A percentile compares a stretch with the other conserved stretches of the same genome.
These are phyloP conservation scores for rat (Rattus norvegicus) DNA, from an alignment of 2,113 vertebrate genomes.

Conservation along the genomic window DNA sequence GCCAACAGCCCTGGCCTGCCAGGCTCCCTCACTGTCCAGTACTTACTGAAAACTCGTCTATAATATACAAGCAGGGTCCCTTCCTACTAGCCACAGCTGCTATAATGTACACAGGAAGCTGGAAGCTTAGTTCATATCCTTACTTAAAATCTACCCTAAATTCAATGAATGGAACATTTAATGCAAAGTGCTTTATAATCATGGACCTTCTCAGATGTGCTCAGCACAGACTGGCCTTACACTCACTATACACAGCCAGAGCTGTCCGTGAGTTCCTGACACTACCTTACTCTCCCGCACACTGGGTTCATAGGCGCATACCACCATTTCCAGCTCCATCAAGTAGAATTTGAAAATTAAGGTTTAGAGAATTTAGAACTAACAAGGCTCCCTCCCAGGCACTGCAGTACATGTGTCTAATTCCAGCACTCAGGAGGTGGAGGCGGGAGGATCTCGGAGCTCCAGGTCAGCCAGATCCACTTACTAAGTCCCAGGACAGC, in stretches of 20 bases:
- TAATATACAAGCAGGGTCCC: neutral
- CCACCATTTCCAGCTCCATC: neutral
- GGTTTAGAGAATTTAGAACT: conserved; percentile 2
- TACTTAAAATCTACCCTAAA: conserved; percentile 33
- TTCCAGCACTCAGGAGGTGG: neutral
- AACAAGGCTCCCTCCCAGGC: neutral
- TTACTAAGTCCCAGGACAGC: neutral
- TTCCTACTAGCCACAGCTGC: neutral
- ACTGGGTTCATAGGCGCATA: neutral
- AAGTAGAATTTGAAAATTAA: conserved; percentile 21
- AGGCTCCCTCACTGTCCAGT: neutral
- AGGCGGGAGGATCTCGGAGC: neutral
- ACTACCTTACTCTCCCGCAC: neutral
- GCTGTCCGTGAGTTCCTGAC: neutral
- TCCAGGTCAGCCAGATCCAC: neutral
- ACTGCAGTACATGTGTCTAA: neutral
- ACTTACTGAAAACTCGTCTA: neutral
- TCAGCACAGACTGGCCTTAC: neutral
- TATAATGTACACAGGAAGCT: neutral
- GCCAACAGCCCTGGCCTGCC: neutral
- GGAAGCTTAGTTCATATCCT: neutral
- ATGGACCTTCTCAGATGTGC: neutral
- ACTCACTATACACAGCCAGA: neutral
- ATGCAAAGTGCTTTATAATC: neutral
- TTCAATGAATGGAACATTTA: conserved; percentile 6